Base-by-base conservation (phyloP, 2,113 vertebrate genomes). In the Atrichornis clamosus region DNA sequence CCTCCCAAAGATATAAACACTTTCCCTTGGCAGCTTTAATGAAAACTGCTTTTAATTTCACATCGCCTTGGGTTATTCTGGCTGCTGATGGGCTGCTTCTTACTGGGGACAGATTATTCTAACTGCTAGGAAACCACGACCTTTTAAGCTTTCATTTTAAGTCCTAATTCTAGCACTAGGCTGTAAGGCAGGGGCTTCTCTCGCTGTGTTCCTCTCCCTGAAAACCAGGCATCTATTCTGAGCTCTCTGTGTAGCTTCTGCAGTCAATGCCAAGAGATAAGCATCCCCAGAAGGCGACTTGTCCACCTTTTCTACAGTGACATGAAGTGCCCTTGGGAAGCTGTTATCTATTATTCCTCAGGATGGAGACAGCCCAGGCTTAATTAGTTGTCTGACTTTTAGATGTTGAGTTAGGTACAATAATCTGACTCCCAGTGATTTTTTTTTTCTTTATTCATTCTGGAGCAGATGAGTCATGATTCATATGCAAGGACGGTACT, bases 331-430 rank as follows among this genome's bases (percentile, higher is more conserved):
- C 88, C 94, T 59, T 30, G 88, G 94, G 96, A 94, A 92, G 74
- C 85, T 3, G 10, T 95, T 93, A 90, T 79, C 94, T 93, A 32
- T 76, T 91, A 77, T 73, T 88, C 83, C 89, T 90, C 88, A 24
- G 79, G 6, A 77, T 5, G 55, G 86, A 95, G 85, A 63, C 88
- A 76, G 94, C 59, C 75, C 27, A 16, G 50, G 75, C 55, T 94
- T 96, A 95, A 95, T 95, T 90, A 95, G 85, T 90, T 92, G 79
- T 59, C 83, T 95, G 94, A 77, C 94, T 96, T 83, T 69, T 70
- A 86, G 85, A 76, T 70, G 88, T 73, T 53, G 74, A 93, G 67
- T 93, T 85, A 86, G 76, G 79, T 68, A 74, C 72, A 79, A 85
- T 52, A 80, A 83, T 74, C 82, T 77, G 59, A 84, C 63, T 85